Conservation (phyloP, 2,113 vertebrate species). For the Naja naja region DNA sequence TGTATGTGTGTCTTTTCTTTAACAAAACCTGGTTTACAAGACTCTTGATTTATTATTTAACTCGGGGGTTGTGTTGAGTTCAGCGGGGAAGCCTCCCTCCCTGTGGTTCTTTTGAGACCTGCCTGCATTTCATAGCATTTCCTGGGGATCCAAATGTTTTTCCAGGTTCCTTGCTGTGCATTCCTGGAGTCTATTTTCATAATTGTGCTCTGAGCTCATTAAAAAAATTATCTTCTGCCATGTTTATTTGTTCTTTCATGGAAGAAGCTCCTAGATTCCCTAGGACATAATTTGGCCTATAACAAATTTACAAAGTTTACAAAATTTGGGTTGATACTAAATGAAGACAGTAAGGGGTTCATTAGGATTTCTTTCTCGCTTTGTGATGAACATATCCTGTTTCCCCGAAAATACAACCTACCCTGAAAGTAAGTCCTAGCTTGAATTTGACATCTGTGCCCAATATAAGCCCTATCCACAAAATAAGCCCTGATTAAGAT, state of each 20-base stretch:
- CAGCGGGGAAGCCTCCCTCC: conserved; percentile 66
- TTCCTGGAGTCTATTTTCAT: conserved; percentile 55
- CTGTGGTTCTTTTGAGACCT: conserved; percentile 64
- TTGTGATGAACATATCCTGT: no score
- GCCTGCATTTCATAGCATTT: conserved; percentile 49
- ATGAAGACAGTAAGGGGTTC: no score
- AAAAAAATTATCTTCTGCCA: conserved; percentile 43
- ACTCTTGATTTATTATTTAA: conserved; percentile 77
- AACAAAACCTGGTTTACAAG: conserved; percentile 42
- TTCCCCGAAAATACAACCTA: no score
- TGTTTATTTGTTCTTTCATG: conserved; percentile 41
- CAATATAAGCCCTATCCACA: no score
- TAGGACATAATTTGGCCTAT: conserved; percentile 40
- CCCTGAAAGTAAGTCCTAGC: no score
- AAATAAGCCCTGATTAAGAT: no score
- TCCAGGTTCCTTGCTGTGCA: conserved; percentile 35
- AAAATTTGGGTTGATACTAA: conserved; percentile 22
- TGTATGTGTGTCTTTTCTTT: conserved; percentile 25
- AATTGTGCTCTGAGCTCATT: conserved; percentile 16
- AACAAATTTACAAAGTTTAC: conserved; percentile 50
- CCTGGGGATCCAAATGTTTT: conserved; percentile 52
- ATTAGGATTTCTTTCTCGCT: no score
- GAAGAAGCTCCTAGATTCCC: conserved; percentile 39
- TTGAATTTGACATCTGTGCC: no score
- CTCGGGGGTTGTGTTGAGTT: conserved; percentile 59